These are phyloP conservation scores for Albula glossodonta DNA, from an alignment of 2,113 vertebrate species.

Conservation along the genomic window DNA sequence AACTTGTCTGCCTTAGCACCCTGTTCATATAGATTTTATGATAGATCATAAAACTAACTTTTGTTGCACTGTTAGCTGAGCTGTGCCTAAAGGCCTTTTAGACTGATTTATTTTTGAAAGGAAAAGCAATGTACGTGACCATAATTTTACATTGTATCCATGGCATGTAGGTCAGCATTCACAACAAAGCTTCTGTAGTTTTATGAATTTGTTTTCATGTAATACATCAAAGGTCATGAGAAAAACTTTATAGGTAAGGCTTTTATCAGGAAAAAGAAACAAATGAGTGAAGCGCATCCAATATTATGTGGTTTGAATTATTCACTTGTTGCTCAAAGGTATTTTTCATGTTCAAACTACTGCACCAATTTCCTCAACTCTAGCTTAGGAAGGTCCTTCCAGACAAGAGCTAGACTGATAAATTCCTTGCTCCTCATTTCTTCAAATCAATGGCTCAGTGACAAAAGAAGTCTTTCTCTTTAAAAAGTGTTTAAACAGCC, in stretches of 20 bases:
- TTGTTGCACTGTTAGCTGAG: no score
- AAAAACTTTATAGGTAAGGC: neutral
- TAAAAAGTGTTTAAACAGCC: constrained; percentile 27
- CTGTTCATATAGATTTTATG: no score
- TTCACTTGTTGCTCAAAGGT: neutral
- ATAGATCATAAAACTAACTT: no score
- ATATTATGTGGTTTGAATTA: neutral
- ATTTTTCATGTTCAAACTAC: neutral
- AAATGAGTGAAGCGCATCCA: neutral
- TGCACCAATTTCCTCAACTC: neutral
- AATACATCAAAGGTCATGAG: no score
- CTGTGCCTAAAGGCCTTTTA: no score
- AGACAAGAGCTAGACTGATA: neutral
- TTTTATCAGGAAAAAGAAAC: neutral
- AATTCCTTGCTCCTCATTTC: neutral
- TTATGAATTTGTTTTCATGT: no score
- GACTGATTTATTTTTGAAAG: no score
- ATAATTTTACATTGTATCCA: no score
- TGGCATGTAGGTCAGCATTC: no score
- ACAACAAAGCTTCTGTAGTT: no score
- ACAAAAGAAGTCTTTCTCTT: constrained; percentile 8
- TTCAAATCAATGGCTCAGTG: neutral
- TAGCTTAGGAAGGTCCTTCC: neutral
- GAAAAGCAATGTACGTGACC: no score
- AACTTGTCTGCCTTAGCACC: no score